Percentiles rank a stretch among this genome's conserved stretches.
phyloP scores from a whole-genome alignment of 2,888 invertebrate species.

The Gymnoscelis rufifasciata region DNA sequence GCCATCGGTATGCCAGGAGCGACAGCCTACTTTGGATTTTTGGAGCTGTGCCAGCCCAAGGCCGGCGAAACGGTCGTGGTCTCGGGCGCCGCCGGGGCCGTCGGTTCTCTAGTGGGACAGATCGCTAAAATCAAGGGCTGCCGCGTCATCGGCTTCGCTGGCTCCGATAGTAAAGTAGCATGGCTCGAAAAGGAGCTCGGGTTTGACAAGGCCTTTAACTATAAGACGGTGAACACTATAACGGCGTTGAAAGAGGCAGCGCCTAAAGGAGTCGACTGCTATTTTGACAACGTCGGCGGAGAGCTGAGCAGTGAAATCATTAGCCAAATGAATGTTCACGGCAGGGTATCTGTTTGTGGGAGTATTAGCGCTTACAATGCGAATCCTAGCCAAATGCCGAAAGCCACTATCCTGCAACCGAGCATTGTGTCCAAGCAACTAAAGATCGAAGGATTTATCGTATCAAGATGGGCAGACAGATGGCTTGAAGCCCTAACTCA shows the following conservation, averaged over 20 bases:
- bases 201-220: conserved; percentile 85
- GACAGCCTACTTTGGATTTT: conserved; percentile 85
- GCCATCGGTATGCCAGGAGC: conserved; percentile 84
- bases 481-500: conserved; percentile 80
- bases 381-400: conserved; percentile 13
- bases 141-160: conserved; percentile 59
- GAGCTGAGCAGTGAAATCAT: conserved; percentile 79
- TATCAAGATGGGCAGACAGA: conserved; percentile 71
- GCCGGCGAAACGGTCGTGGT: conserved; percentile 83
- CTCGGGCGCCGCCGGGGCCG: conserved; percentile 84
- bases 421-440: conserved; percentile 65
- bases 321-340: conserved; percentile 79
- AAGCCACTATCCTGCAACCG: conserved; percentile 71
- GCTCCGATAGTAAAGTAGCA: conserved; percentile 81
- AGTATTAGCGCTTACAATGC: conserved; percentile 57
- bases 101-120: conserved; percentile 68
- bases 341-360: conserved; percentile 78
- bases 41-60: conserved; percentile 84
- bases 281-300: conserved; percentile 88
- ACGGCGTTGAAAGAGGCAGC: conserved; percentile 79
- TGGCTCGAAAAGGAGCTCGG: conserved; percentile 82
- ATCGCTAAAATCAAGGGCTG: conserved; percentile 82
- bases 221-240: conserved; percentile 80
- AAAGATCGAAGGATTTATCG: conserved; percentile 80
- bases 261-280: conserved; percentile 85